phyloP scores from a whole-genome alignment of 1,140 invertebrate genomes.

The Aphidius ervi region DNA sequence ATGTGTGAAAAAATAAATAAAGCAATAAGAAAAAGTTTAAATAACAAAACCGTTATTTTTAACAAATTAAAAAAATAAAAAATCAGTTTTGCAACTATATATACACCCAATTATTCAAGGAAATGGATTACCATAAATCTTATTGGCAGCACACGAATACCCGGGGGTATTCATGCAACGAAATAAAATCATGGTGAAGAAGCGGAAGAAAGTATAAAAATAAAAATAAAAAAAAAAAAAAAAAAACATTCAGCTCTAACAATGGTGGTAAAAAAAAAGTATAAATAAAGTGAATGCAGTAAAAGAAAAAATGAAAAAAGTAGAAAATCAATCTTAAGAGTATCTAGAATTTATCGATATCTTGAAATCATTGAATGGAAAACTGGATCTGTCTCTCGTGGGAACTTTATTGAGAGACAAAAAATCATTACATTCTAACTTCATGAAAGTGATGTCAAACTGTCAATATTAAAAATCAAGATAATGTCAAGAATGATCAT shows the following conservation, averaged over 20 bases:
- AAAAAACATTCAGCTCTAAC: background rate
- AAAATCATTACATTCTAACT: too few relatives aligned
- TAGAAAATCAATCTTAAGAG: background rate
- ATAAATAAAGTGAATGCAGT: background rate
- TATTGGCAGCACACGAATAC: constrained; percentile 30
- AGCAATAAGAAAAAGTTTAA: background rate
- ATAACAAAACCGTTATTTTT: background rate
- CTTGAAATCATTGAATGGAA: too few relatives aligned
- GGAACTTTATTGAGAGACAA: too few relatives aligned
- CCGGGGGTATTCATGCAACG: constrained; percentile 18
- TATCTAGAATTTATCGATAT: too few relatives aligned
- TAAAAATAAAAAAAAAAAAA: background rate
- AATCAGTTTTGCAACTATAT: constrained; percentile 11
- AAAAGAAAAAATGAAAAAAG: constrained; percentile 1
- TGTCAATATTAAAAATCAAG: constrained; percentile 7
- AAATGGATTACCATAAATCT: constrained; percentile 38
- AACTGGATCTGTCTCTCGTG: too few relatives aligned
- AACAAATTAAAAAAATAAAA: background rate
- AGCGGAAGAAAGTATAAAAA: constrained; percentile 11
- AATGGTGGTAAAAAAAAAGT: background rate
- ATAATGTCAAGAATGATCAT: background rate
- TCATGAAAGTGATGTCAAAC: constrained; percentile 4
- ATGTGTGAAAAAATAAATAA: background rate
- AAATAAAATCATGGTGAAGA: constrained; percentile 1
- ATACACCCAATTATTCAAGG: constrained; percentile 37